These are phyloP conservation scores for Eleginops maclovinus DNA, from an alignment of 2,113 vertebrate species.

Conservation along the genomic window DNA sequence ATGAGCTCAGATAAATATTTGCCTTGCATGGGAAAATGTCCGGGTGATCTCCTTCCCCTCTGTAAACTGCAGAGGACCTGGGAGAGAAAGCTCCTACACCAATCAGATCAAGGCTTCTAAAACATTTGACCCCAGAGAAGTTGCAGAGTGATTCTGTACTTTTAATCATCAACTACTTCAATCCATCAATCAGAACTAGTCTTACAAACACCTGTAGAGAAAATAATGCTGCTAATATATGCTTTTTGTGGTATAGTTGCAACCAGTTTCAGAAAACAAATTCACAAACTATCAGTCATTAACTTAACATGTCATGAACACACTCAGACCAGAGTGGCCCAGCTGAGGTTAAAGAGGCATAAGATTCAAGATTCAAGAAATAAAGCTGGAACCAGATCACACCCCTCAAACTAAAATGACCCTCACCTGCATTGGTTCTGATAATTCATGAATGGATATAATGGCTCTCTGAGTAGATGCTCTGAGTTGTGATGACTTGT, in stretches of 20 bases:
- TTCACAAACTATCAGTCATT: not conserved
- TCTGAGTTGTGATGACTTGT: constrained; percentile 12
- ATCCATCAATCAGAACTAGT: not conserved
- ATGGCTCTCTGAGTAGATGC: too few species aligned
- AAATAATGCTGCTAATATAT: too few species aligned
- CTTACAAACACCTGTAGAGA: too few species aligned
- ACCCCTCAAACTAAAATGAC: not conserved
- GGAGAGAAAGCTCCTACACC: not conserved
- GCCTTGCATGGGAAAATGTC: constrained; percentile 29
- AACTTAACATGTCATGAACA: not conserved
- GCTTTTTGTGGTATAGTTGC: not conserved
- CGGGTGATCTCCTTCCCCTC: constrained; percentile 45
- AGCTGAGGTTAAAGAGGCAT: not conserved
- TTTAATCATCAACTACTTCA: not conserved
- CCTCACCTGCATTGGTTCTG: too few species aligned
- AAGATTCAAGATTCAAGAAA: too few species aligned
- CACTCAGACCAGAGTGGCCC: not conserved
- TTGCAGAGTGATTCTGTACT: not conserved
- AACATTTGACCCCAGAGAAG: not conserved
- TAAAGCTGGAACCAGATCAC: not conserved
- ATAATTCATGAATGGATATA: too few species aligned
- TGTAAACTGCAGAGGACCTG: not conserved
- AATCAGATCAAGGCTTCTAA: constrained; percentile 10
- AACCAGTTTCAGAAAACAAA: not conserved
- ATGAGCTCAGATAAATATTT: constrained; percentile 26